Evolutionary conservation across 2,113 vertebrate species (phyloP).

Genomic region (Myrmecobius fasciatus): DNA sequence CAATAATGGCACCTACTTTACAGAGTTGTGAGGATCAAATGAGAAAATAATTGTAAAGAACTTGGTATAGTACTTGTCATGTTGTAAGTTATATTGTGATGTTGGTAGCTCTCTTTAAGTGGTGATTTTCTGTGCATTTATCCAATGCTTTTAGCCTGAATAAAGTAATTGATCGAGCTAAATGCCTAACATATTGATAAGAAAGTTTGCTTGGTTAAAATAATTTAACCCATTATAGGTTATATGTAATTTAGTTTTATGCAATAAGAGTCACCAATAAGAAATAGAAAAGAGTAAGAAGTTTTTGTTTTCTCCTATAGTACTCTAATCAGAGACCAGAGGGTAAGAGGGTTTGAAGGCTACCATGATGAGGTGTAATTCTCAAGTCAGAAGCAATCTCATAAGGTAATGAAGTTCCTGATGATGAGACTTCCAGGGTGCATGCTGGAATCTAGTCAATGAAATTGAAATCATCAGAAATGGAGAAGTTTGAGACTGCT

Average conservation of each 20-base stretch:
- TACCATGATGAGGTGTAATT: not conserved
- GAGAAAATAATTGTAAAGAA: too few relatives aligned
- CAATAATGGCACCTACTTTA: too few relatives aligned
- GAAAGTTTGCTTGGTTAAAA: constrained; percentile 29
- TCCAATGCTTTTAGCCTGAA: too few relatives aligned
- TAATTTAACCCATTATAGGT: constrained; percentile 24
- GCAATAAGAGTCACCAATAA: not conserved
- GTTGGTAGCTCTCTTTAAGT: too few relatives aligned
- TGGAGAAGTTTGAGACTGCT: not conserved
- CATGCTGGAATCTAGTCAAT: not conserved
- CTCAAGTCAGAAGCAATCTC: not conserved
- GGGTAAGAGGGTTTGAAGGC: not conserved
- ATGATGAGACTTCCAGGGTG: not conserved
- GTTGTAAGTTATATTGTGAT: too few relatives aligned
- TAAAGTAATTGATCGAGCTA: not conserved
- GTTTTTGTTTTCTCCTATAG: not conserved
- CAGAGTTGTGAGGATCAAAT: too few relatives aligned
- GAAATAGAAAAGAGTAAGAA: not conserved
- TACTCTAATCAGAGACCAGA: not conserved
- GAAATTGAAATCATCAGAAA: not conserved
- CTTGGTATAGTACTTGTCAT: too few relatives aligned
- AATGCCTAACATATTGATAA: not conserved
- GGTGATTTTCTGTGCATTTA: too few relatives aligned
- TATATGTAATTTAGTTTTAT: constrained; percentile 37
- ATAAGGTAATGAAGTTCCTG: not conserved